Evolutionary conservation across 2,888 invertebrate genomes (phyloP).

Genomic region (Strigamia maritima): DNA sequence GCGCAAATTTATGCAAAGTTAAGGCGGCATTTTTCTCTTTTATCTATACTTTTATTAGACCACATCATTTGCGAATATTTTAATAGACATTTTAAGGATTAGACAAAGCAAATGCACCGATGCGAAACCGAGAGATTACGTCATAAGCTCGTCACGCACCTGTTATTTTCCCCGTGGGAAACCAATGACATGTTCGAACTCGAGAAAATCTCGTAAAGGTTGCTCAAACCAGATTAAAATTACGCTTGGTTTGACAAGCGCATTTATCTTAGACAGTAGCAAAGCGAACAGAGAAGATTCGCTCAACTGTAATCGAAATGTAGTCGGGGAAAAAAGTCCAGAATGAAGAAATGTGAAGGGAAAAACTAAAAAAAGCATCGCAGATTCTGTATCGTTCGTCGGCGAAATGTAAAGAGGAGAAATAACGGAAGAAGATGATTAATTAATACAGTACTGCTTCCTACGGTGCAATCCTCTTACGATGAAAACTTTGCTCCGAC

Average conservation of each 20-base stretch:
- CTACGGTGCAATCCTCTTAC: no score
- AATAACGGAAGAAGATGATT: no score
- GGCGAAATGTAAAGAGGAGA: no score
- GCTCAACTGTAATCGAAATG: neutral
- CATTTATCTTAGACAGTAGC: neutral
- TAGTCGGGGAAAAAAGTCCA: neutral
- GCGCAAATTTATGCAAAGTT: neutral
- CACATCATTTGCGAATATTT: neutral
- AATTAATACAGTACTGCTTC: no score
- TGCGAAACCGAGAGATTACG: neutral
- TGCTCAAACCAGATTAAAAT: constrained; percentile 17
- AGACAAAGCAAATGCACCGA: neutral
- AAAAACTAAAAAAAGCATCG: no score
- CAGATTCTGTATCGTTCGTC: no score
- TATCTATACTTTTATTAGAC: neutral
- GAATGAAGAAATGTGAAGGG: neutral
- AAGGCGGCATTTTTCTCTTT: neutral
- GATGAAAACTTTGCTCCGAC: no score
- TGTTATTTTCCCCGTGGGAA: constrained; percentile 26
- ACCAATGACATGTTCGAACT: constrained; percentile 12
- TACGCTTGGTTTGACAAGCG: constrained; percentile 3
- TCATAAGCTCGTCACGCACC: constrained; percentile 7
- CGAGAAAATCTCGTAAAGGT: constrained; percentile 21
- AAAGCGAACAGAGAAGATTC: neutral
- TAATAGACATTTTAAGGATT: neutral